Conservation (phyloP, 2,113 vertebrate species). For the Mystacornis crossleyi region DNA sequence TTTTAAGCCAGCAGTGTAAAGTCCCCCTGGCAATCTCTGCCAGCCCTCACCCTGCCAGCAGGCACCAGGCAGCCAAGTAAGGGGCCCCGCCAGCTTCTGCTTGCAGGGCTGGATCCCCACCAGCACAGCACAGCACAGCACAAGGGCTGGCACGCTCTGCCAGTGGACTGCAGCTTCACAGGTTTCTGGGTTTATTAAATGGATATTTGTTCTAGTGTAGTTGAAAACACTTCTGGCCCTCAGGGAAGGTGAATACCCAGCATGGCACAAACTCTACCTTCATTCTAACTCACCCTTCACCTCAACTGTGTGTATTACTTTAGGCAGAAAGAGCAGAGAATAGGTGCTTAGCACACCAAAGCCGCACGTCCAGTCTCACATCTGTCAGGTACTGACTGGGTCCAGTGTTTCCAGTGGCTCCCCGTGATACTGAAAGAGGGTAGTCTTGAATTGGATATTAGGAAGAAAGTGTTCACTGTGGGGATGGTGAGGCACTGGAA, state of each 20-base stretch:
- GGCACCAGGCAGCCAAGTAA: not conserved
- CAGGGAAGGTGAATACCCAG: not conserved
- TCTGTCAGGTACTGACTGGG: not conserved
- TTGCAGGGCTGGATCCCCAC: not conserved
- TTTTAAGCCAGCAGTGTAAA: not conserved
- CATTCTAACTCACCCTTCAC: not conserved
- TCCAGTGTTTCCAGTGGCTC: not conserved
- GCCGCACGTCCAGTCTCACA: not conserved
- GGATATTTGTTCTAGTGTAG: not conserved
- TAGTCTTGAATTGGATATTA: not conserved
- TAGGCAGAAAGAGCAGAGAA: not conserved
- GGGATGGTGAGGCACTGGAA: not conserved
- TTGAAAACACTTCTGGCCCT: not conserved
- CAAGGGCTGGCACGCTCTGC: accelerated
- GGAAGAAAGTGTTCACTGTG: not conserved
- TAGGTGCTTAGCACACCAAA: not conserved
- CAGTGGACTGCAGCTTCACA: accelerated
- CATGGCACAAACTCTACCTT: not conserved
- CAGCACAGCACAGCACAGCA: not conserved
- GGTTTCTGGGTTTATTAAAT: not conserved
- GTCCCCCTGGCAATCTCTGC: not conserved
- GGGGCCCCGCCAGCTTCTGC: accelerated
- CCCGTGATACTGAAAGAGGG: not conserved
- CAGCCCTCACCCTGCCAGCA: not conserved
- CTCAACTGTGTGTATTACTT: not conserved